Percentiles rank a stretch among this genome's conserved stretches.
These are phyloP conservation scores for Bos javanicus DNA, from an alignment of 2,113 vertebrate genomes.

Conservation along the genomic window DNA sequence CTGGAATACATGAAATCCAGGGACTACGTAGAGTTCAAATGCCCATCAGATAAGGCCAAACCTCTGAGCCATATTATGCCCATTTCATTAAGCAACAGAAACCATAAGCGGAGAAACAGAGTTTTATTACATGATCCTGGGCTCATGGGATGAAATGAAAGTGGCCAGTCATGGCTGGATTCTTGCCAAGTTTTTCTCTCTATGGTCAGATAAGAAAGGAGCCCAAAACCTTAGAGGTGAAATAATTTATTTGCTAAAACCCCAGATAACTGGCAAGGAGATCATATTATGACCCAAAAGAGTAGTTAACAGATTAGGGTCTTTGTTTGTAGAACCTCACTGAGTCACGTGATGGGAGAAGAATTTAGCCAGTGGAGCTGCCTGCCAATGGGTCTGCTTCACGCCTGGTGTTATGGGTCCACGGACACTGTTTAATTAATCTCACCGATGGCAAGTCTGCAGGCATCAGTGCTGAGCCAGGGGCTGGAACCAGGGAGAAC, in stretches of 20 bases:
- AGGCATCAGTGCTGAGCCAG: rapidly evolving
- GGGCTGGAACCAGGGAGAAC: background rate
- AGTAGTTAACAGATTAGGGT: background rate
- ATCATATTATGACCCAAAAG: background rate
- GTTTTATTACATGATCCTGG: background rate
- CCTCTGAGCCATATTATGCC: background rate
- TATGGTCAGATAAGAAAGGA: background rate
- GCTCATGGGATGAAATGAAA: background rate
- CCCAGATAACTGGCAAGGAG: background rate
- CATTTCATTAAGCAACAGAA: background rate
- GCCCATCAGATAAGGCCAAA: background rate
- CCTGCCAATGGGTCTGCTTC: background rate
- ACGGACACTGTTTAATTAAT: rapidly evolving
- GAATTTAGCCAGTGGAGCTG: background rate
- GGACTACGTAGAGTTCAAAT: background rate
- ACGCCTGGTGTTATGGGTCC: background rate
- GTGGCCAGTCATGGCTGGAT: background rate
- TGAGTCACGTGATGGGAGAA: background rate
- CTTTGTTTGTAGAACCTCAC: background rate
- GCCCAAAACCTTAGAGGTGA: background rate
- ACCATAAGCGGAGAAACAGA: background rate
- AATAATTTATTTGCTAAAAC: background rate
- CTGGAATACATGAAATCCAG: background rate
- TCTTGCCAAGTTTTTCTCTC: background rate
- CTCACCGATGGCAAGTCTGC: rapidly evolving